Evolutionary conservation across 2,113 vertebrate species (phyloP), one percentile per base, ranked within the genome.

Genomic region (Tapirus terrestris): DNA sequence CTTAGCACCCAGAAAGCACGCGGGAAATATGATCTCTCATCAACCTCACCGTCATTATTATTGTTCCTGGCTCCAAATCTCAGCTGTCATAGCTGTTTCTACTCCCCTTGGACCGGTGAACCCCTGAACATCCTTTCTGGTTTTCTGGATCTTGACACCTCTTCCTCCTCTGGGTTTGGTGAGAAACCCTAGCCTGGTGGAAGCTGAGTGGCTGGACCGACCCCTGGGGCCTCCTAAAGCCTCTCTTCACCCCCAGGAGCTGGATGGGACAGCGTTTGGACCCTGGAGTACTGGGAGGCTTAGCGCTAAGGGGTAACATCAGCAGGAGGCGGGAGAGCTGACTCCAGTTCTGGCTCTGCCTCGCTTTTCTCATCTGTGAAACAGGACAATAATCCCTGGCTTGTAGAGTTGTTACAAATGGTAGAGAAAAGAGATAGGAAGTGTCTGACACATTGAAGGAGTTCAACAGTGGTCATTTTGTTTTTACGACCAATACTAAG

Each of bases 11-110:
- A 39, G 29, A 61, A 25, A 1, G 39, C 67, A 29, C 27, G 14
- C 23, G 9, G 67, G 25, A 58, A 45, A 23, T 6, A 4, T 0
- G 75, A 2, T 36, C 36, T 45, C 48, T 20, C 68, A 6, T 18
- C 29, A 10, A 0, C 48, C 76, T 61, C 89, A 10, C 4, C 0
- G 0, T 21, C 70, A 6, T 23, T 18, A 0, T n/a, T 9, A 0
- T 18, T 0, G 0, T 16, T 36, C 4, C 3, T 23, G 12, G 12
- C 73, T 73, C 80, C 70, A 48, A 11, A 20, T 56, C 45, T 27
- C 14, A 31, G 10, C 20, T 53, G 17, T 12, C 21, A 1, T 9
- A 36, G 45, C 51, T 56, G 8, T 53, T 76, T 60, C 29, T 1
- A 2, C 48, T 39, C 9, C 53, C n/a, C 23, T 73, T 13, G 65